Evolutionary conservation across 2,797 vertebrate species (phyloP).

Genomic region (Danionella dracula): DNA sequence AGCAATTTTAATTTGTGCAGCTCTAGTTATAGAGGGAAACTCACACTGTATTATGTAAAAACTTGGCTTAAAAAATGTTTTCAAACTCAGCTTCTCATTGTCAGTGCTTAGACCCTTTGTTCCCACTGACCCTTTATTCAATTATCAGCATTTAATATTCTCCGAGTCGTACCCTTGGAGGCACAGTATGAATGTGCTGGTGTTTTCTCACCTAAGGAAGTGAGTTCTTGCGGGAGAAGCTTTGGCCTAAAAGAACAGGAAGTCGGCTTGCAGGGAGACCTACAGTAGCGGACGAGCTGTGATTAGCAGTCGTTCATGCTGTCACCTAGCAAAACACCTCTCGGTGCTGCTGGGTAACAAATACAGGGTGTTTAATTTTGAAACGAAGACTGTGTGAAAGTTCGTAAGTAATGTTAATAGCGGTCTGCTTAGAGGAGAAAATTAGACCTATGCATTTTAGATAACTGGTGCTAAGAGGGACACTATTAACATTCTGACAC

Average conservation of each 20-base stretch:
- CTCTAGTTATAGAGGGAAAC: too few species aligned
- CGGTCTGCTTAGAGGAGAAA: slow-evolving; percentile 45
- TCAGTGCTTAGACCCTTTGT: background rate
- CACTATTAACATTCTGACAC: slow-evolving; percentile 31
- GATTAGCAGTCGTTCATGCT: slow-evolving; percentile 45
- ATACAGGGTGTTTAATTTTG: slow-evolving; percentile 69
- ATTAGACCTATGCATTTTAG: slow-evolving; percentile 49
- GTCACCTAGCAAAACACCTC: slow-evolving; percentile 52
- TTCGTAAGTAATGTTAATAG: slow-evolving; percentile 66
- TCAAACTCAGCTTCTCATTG: background rate
- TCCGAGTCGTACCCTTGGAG: slow-evolving; percentile 40
- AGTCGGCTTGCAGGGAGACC: slow-evolving; percentile 41
- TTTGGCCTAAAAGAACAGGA: slow-evolving; percentile 36
- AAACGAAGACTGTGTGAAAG: slow-evolving; percentile 68
- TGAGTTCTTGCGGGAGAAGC: slow-evolving; percentile 13
- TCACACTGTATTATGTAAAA: slow-evolving; percentile 51
- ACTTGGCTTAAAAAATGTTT: slow-evolving; percentile 54
- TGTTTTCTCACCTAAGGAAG: slow-evolving; percentile 44
- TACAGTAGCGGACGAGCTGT: slow-evolving; percentile 25
- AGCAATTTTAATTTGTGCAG: too few species aligned
- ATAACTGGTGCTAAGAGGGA: slow-evolving; percentile 33
- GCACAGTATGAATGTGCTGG: slow-evolving; percentile 44
- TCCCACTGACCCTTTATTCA: slow-evolving; percentile 54
- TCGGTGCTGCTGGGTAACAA: slow-evolving; percentile 35
- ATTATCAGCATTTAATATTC: slow-evolving; percentile 52